These are phyloP conservation scores for Dendroctonus ponderosae DNA, from an alignment of 1,140 invertebrate species.

Conservation along the genomic window DNA sequence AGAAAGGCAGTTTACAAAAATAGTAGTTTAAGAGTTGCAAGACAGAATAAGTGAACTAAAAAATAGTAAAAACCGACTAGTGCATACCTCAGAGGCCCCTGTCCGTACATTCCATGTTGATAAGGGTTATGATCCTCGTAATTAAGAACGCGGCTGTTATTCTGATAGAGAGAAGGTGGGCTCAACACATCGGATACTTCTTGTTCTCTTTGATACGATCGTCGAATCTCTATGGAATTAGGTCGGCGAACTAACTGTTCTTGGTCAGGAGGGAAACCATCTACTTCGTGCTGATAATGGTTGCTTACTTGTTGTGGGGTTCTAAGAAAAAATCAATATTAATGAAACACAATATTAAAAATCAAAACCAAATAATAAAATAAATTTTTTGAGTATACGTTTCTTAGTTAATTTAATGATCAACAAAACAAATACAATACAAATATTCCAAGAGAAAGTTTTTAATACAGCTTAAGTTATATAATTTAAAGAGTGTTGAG, in stretches of 20 bases:
- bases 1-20: too few species aligned
- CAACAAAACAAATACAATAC: too few species aligned
- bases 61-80: background rate
- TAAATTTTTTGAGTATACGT: too few species aligned
- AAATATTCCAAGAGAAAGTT: background rate
- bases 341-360: background rate
- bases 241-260: conserved; percentile 65
- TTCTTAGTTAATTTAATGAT: too few species aligned
- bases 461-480: background rate
- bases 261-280: conserved; percentile 43
- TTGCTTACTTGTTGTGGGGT: conserved; percentile 45
- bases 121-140: conserved; percentile 49
- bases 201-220: conserved; percentile 59
- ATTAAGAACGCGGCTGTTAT: conserved; percentile 31
- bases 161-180: conserved; percentile 47
- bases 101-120: conserved; percentile 48
- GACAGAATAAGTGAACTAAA: background rate
- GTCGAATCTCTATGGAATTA: conserved; percentile 72
- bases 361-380: background rate
- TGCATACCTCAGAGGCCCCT: conserved; percentile 39
- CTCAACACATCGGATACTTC: conserved; percentile 59
- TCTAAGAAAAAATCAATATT: conserved; percentile 33
- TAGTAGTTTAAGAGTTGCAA: too few species aligned
- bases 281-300: conserved; percentile 38
- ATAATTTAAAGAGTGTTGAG: background rate